Base-by-base conservation (phyloP, 2,797 vertebrate species). In the Myiothlypis coronata region DNA sequence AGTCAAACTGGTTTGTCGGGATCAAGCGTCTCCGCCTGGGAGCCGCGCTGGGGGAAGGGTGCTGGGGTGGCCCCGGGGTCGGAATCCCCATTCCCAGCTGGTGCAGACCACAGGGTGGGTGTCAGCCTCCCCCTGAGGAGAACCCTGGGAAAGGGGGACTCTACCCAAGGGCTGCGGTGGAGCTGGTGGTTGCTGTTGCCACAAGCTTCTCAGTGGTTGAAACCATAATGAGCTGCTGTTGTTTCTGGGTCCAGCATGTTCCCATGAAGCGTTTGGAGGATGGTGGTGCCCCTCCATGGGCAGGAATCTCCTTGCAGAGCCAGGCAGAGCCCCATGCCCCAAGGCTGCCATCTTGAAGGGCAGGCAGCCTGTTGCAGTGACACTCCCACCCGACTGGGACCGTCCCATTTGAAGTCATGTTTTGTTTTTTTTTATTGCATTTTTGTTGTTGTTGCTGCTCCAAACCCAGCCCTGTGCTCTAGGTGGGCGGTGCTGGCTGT, bases 1-100 rank as follows among this genome's bases (percentile, higher is more conserved):
- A 97, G 97, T 97, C 98, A 98, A 98, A 98, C 98, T 98, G 98
- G 98, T 98, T 98, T 98, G 97, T 98, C 98, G 57, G 95, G 98
- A 98, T 98, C 93, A 89, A 97, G 97, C 92, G 95, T 96, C 96
- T 96, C 90, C 10, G 59, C 94, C 91, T 95, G 83, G 90, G 94
- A 96, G 96, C 96, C 21, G 44, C 2, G 57, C 78, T 81, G 95
- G 90, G 94, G 91, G 86, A 92, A 83, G 90, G 90, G 90, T 77
- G 76, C 82, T 9, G 52, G 70, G 84, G 84, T 69, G 32, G 83
- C 90, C 92, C 83, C 1, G 1, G 65, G 74, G 80, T 90, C 53
- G n/a, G 93, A 84, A 95, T 96, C 83, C 93, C 88, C 35, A 1
- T 76, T 87, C 39, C 20, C 0, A 10, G 70, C 79, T 35, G 52